Evolutionary conservation across 1,140 invertebrate species (phyloP).

Genomic region (Apis mellifera): Amel_HAv3.1 CM009945.2:1193001-1193500

Average conservation of each 20-base stretch:
- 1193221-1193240: slow-evolving; percentile 6
- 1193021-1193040: not conserved
- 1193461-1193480: too few relatives aligned
- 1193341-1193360: too few relatives aligned
- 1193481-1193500: too few relatives aligned
- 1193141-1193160: slow-evolving; percentile 17
- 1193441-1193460: too few relatives aligned
- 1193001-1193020: not conserved
- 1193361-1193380: too few relatives aligned
- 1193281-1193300: not conserved
- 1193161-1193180: slow-evolving; percentile 43
- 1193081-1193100: slow-evolving; percentile 49
- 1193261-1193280: not conserved
- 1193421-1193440: too few relatives aligned
- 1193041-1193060: slow-evolving; percentile 9
- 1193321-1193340: too few relatives aligned
- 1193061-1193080: slow-evolving; percentile 44
- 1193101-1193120: slow-evolving; percentile 31
- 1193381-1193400: too few relatives aligned
- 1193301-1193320: too few relatives aligned
- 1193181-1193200: slow-evolving; percentile 48
- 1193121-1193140: slow-evolving; percentile 5
- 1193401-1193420: too few relatives aligned
- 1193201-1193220: slow-evolving; percentile 35
- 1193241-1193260: slow-evolving; percentile 33